phyloP scores from a whole-genome alignment of 1,140 invertebrate species.

The Papilio xuthus region DNA sequence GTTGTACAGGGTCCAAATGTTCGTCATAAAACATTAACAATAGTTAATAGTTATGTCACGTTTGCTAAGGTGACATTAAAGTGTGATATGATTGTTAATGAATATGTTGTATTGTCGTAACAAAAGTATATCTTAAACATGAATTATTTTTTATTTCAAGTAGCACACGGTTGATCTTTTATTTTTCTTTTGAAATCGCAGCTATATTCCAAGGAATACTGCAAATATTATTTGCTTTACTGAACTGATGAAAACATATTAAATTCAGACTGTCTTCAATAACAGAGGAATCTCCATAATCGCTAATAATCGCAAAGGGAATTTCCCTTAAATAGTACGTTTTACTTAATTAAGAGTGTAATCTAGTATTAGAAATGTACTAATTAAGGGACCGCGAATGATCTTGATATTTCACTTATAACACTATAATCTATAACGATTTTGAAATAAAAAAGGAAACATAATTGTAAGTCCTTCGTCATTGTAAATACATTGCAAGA shows the following conservation, averaged over 20 bases:
- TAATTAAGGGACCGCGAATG: no score
- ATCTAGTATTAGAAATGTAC: no score
- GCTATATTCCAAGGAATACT: no score
- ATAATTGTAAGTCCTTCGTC: not conserved
- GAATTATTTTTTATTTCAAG: not conserved
- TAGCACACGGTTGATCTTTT: not conserved
- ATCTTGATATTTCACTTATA: not conserved
- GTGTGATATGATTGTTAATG: not conserved
- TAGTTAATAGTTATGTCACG: not conserved
- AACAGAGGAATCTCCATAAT: no score
- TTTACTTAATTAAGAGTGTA: no score
- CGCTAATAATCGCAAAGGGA: no score
- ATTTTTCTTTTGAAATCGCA: no score
- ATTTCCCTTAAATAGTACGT: no score
- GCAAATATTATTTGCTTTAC: no score
- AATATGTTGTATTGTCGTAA: not conserved
- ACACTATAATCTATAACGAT: not conserved
- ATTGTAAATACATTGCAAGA: not conserved
- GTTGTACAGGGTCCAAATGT: not conserved
- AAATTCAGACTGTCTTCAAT: no score
- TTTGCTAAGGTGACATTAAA: not conserved
- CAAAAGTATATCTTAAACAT: not conserved
- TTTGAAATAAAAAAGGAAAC: not conserved
- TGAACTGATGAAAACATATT: no score
- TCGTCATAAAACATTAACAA: not conserved